Percentiles rank a stretch among this genome's conserved stretches.
Conservation (phyloP, 2,797 vertebrate species). For the Lepus oiostolus region DNA sequence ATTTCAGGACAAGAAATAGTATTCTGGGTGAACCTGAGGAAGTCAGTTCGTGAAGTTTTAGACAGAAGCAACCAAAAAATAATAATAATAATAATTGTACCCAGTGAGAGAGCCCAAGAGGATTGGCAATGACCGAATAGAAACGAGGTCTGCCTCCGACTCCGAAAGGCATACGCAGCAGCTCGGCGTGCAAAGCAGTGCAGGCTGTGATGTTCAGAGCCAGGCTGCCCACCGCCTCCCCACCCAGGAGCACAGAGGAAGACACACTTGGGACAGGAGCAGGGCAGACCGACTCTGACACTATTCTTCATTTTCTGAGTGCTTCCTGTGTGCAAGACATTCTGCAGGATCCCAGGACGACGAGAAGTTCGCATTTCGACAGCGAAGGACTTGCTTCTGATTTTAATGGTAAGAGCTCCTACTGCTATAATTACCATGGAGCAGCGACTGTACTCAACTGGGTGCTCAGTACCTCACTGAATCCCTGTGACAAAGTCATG, state of each 20-base stretch:
- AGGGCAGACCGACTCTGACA: not conserved
- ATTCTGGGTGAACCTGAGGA: conserved; percentile 63
- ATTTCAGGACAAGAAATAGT: conserved; percentile 66
- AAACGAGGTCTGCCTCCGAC: not conserved
- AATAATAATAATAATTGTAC: not conserved
- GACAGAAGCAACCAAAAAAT: not conserved
- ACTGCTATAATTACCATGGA: not conserved
- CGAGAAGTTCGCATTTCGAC: not conserved
- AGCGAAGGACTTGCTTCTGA: not conserved
- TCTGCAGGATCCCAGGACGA: not conserved
- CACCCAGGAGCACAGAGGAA: not conserved
- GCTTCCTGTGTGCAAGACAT: not conserved
- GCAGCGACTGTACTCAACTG: too few species aligned
- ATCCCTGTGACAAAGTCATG: not conserved
- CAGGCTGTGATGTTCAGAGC: not conserved
- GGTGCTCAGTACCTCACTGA: too few species aligned
- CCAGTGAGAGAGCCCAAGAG: not conserved
- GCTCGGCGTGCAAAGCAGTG: not conserved
- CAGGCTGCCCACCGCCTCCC: not conserved
- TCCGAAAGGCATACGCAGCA: not conserved
- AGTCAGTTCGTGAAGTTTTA: conserved; percentile 62
- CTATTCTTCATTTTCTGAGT: not conserved
- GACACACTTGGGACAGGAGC: not conserved
- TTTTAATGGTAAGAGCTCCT: not conserved
- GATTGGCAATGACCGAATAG: not conserved